Percentiles rank a stretch among this genome's conserved stretches.
Conservation (phyloP, 2,888 invertebrate genomes). For the Drosophila emarginata region DNA sequence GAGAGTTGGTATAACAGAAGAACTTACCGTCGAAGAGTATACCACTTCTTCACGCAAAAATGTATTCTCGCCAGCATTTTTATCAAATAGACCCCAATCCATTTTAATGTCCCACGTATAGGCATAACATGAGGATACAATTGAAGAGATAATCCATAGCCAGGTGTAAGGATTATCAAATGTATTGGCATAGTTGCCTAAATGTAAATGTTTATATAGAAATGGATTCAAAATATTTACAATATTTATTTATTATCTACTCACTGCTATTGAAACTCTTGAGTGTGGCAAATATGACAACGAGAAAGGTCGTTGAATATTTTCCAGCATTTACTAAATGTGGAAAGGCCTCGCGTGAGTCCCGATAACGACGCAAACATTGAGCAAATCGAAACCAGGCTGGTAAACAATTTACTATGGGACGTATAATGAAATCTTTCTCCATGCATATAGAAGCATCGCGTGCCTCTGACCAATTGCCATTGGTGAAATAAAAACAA, state of each 20-base stretch:
- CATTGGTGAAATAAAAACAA: slow-evolving; percentile 94
- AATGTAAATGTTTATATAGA: background rate
- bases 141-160: slow-evolving; percentile 92
- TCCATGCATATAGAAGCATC: slow-evolving; percentile 87
- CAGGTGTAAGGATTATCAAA: slow-evolving; percentile 93
- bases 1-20: too few relatives aligned
- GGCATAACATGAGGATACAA: slow-evolving; percentile 96
- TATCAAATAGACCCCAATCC: slow-evolving; percentile 99
- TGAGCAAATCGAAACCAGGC: slow-evolving; percentile 99
- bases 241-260: slow-evolving; percentile 33
- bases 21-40: slow-evolving; percentile 91
- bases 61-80: slow-evolving; percentile 94
- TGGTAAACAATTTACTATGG: slow-evolving; percentile 94
- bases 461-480: slow-evolving; percentile 86
- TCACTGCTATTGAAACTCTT: slow-evolving; percentile 86
- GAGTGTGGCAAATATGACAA: slow-evolving; percentile 92
- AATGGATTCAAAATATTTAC: background rate
- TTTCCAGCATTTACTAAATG: slow-evolving; percentile 99
- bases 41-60: slow-evolving; percentile 97
- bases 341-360: slow-evolving; percentile 96
- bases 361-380: slow-evolving; percentile 96
- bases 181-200: slow-evolving; percentile 85
- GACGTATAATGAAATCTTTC: slow-evolving; percentile 89
- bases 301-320: slow-evolving; percentile 98
- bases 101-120: slow-evolving; percentile 99